A percentile compares a stretch with the other conserved stretches of the same genome.
Conservation (phyloP, 2,888 invertebrate species). For the Sminthurinus aureus region DNA sequence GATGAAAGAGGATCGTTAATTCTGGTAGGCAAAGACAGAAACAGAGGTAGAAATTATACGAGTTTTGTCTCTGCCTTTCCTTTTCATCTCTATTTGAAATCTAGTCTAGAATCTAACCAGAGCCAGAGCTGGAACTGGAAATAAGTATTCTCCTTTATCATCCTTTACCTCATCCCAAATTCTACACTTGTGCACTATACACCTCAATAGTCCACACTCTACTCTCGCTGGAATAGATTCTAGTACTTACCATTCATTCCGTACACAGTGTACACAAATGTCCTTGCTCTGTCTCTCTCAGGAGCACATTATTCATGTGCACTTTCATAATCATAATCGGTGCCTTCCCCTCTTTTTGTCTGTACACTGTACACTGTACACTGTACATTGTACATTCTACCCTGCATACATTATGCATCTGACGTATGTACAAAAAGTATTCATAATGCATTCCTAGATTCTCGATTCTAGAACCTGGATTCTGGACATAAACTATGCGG, state of each 20-base stretch:
- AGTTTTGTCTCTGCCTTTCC: not conserved
- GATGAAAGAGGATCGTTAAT: not conserved
- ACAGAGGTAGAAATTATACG: not conserved
- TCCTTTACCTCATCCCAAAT: too few relatives aligned
- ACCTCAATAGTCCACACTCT: too few relatives aligned
- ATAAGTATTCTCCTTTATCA: too few relatives aligned
- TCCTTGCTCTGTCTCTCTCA: not conserved
- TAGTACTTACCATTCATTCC: not conserved
- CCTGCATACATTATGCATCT: not conserved
- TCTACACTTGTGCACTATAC: too few relatives aligned
- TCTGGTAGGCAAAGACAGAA: not conserved
- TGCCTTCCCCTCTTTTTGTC: not conserved
- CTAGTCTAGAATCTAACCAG: too few relatives aligned
- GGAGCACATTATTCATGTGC: not conserved
- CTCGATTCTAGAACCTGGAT: too few relatives aligned
- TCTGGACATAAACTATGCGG: too few relatives aligned
- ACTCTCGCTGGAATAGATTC: not conserved
- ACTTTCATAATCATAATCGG: not conserved
- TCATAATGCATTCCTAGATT: not conserved
- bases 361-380: not conserved
- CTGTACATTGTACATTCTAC: not conserved
- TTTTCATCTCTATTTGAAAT: not conserved
- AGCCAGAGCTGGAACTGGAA: too few relatives aligned
- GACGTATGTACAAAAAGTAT: not conserved
- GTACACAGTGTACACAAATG: not conserved